phyloP scores from a whole-genome alignment of 2,797 vertebrate species.

The Enteromius thamalakanensis region DNA sequence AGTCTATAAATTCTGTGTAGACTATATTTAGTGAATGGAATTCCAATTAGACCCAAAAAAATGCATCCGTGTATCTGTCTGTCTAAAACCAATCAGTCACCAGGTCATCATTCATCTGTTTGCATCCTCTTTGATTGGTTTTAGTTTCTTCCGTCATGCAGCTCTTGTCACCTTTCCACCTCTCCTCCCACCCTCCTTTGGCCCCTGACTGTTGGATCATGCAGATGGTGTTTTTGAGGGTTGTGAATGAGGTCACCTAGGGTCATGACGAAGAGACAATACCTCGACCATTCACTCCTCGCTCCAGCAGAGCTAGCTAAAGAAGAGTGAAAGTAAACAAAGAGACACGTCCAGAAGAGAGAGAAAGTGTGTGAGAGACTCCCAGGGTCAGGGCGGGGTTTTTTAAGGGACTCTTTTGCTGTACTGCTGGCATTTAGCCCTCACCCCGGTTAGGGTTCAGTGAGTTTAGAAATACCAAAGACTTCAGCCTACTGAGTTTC shows the following conservation, averaged over 20 bases:
- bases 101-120: slow-evolving; percentile 3
- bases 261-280: slow-evolving; percentile 83
- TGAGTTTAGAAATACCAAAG: slow-evolving; percentile 11
- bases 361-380: slow-evolving; percentile 43
- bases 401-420: slow-evolving; percentile 39
- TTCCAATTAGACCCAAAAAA: background rate
- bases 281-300: slow-evolving; percentile 75
- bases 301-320: slow-evolving; percentile 68
- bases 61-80: slow-evolving; percentile 8
- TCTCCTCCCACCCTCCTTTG: slow-evolving; percentile 52
- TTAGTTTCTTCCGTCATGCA: slow-evolving; percentile 36
- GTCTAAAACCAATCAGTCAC: slow-evolving; percentile 27
- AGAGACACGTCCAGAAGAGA: slow-evolving; percentile 66
- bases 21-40: background rate
- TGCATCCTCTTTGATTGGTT: slow-evolving; percentile 63
- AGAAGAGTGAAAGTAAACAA: slow-evolving; percentile 83
- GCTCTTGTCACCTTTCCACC: slow-evolving; percentile 69
- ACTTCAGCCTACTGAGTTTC: background rate
- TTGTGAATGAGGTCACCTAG: slow-evolving; percentile 79
- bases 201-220: slow-evolving; percentile 81
- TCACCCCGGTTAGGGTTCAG: slow-evolving; percentile 48
- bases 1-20: background rate
- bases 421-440: slow-evolving; percentile 66
- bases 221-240: slow-evolving; percentile 85
- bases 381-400: slow-evolving; percentile 46